These are phyloP conservation scores for Calameuta pallipes DNA, from an alignment of 2,888 invertebrate species.

Conservation along the genomic window DNA sequence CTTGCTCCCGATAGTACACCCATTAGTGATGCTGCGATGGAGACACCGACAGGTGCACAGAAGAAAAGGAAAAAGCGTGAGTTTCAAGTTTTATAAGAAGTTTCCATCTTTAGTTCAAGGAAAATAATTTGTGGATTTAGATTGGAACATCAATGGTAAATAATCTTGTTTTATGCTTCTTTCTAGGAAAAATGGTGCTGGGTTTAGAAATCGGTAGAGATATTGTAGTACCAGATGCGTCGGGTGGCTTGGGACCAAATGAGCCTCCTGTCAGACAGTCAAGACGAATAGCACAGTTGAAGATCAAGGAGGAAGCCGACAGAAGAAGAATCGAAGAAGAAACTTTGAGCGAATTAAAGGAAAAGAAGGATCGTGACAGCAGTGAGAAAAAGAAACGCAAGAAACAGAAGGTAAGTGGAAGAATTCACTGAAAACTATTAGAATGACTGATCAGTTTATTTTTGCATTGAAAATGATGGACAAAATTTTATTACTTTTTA, in stretches of 20 bases:
- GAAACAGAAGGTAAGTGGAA: slow-evolving; percentile 48
- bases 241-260: slow-evolving; percentile 43
- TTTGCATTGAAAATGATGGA: too few relatives aligned
- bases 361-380: slow-evolving; percentile 67
- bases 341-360: slow-evolving; percentile 75
- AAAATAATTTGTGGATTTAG: neutral
- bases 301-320: slow-evolving; percentile 88
- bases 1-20: neutral
- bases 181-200: slow-evolving; percentile 65
- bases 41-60: slow-evolving; percentile 23
- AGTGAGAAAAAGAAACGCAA: slow-evolving; percentile 60
- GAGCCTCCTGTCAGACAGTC: slow-evolving; percentile 79
- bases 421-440: neutral
- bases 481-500: slow-evolving; percentile 2
- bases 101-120: neutral
- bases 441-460: neutral
- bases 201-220: slow-evolving; percentile 68
- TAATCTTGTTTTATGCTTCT: slow-evolving; percentile 5
- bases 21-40: slow-evolving; percentile 10
- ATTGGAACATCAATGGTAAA: neutral
- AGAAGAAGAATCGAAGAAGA: slow-evolving; percentile 80
- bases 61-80: slow-evolving; percentile 53
- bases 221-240: slow-evolving; percentile 36
- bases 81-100: slow-evolving; percentile 8
- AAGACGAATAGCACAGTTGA: slow-evolving; percentile 86